A percentile compares a stretch with the other conserved stretches of the same genome.
These are phyloP conservation scores for Aphrocallistes beatrix DNA, from an alignment of 37 sponge, comb jelly and placozoan genomes.

Conservation along the genomic window DNA sequence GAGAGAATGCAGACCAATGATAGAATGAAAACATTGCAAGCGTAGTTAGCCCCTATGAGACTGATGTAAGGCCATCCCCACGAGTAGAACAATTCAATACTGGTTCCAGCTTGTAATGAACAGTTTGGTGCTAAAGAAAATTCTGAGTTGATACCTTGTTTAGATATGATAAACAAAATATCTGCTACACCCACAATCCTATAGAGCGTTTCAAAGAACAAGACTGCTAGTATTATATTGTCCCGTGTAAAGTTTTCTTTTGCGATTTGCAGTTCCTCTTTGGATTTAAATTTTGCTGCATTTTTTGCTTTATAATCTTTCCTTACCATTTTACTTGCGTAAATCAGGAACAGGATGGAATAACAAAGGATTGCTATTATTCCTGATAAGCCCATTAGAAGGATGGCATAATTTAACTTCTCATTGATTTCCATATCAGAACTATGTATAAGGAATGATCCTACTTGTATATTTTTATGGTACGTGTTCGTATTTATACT, in stretches of 20 bases:
- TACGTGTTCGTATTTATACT: too few relatives aligned
- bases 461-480: too few relatives aligned
- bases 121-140: background rate
- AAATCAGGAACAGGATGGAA: too few relatives aligned
- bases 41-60: background rate
- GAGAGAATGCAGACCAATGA: background rate
- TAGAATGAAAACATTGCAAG: background rate
- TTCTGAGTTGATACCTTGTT: background rate
- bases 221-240: background rate
- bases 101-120: background rate
- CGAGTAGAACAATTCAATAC: background rate
- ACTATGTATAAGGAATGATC: too few relatives aligned
- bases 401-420: too few relatives aligned
- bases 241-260: background rate
- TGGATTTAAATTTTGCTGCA: too few relatives aligned
- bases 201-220: background rate
- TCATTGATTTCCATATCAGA: too few relatives aligned
- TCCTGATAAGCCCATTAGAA: too few relatives aligned
- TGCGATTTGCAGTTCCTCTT: background rate
- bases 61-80: background rate
- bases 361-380: too few relatives aligned
- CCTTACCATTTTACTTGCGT: too few relatives aligned
- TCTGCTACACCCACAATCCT: background rate
- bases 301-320: too few relatives aligned
- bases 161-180: background rate